phyloP scores from a whole-genome alignment of 2,113 vertebrate genomes.

The Hymenochirus boettgeri region DNA sequence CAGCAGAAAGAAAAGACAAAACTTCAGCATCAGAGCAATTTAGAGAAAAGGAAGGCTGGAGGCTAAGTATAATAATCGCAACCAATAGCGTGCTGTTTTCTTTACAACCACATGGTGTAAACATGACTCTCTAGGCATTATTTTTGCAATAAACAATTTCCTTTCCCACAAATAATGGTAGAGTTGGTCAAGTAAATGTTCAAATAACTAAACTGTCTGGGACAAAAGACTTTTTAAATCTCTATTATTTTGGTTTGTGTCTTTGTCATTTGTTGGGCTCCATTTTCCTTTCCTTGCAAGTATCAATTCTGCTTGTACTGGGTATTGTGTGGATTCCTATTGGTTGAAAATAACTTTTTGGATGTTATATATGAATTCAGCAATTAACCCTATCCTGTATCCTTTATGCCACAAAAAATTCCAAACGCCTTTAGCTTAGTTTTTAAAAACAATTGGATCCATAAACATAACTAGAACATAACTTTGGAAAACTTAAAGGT shows the following conservation, averaged over 20 bases:
- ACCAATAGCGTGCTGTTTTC: neutral
- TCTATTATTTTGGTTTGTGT: slow-evolving; percentile 73
- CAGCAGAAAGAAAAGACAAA: slow-evolving; percentile 48
- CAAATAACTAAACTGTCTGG: slow-evolving; percentile 43
- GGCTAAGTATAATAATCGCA: neutral
- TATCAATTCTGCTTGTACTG: slow-evolving; percentile 59
- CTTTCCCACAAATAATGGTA: neutral
- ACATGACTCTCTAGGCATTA: neutral
- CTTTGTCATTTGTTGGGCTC: slow-evolving; percentile 79
- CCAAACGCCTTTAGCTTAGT: slow-evolving; percentile 4
- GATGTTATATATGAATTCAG: slow-evolving; percentile 83
- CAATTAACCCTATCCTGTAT: slow-evolving; percentile 79
- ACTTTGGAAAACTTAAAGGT: too few relatives aligned
- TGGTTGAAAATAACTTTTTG: slow-evolving; percentile 77
- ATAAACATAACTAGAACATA: too few relatives aligned
- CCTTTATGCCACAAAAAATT: slow-evolving; percentile 70
- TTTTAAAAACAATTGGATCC: too few relatives aligned
- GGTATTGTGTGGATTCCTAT: slow-evolving; percentile 48
- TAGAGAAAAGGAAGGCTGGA: neutral
- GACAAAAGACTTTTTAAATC: slow-evolving; percentile 77
- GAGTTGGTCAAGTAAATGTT: neutral
- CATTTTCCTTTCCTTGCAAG: slow-evolving; percentile 74
- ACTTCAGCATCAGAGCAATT: neutral
- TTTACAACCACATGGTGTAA: neutral
- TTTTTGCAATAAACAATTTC: neutral